These are phyloP conservation scores for Anarsia innoxiella DNA, from an alignment of 2,888 invertebrate species.

Conservation along the genomic window DNA sequence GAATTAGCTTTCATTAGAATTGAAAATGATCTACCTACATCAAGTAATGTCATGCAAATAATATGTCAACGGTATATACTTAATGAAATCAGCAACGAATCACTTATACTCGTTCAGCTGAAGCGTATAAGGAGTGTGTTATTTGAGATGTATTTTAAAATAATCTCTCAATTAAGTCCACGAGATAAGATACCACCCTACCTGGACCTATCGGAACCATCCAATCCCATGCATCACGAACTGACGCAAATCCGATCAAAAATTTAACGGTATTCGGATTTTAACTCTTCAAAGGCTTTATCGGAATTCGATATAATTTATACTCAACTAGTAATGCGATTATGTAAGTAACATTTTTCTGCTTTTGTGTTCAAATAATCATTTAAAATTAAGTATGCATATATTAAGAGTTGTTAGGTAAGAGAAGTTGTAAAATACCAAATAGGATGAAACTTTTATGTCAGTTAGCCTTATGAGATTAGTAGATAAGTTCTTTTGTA, in stretches of 20 bases:
- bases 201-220: constrained; percentile 25
- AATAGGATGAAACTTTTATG: constrained; percentile 10
- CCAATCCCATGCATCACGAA: constrained; percentile 45
- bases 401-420: constrained; percentile 23
- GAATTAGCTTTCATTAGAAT: no score
- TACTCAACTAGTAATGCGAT: constrained; percentile 46
- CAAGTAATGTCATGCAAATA: no score
- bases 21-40: no score
- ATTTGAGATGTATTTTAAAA: background rate
- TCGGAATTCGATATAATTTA: constrained; percentile 50
- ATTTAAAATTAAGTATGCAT: constrained; percentile 6
- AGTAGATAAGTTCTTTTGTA: constrained; percentile 1
- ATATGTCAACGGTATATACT: no score
- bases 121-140: no score
- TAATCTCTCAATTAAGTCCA: no score
- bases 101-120: no score
- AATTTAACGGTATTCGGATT: constrained; percentile 62
- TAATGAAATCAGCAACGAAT: no score
- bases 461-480: constrained; percentile 6
- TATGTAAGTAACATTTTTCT: constrained; percentile 39
- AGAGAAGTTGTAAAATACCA: constrained; percentile 26
- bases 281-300: constrained; percentile 31
- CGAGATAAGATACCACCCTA: constrained; percentile 19
- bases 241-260: constrained; percentile 69
- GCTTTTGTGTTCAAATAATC: constrained; percentile 26